These are phyloP conservation scores for Timandra comae DNA, from an alignment of 2,888 invertebrate genomes.

Conservation along the genomic window DNA sequence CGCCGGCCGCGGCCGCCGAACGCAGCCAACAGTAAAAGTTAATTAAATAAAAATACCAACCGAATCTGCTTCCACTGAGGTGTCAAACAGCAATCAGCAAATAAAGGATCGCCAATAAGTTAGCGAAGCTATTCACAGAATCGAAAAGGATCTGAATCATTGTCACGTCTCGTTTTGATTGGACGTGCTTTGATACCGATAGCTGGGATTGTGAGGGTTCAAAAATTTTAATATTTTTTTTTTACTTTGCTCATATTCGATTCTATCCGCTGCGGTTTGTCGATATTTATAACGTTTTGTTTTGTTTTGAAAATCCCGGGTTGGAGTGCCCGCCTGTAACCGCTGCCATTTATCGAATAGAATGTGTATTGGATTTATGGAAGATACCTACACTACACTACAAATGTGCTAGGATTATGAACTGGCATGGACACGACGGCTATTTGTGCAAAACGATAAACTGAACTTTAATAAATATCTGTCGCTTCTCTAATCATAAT, in stretches of 20 bases:
- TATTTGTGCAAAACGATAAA: background rate
- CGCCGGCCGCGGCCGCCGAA: slow-evolving; percentile 27
- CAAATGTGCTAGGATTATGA: slow-evolving; percentile 13
- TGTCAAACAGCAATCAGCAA: slow-evolving; percentile 71
- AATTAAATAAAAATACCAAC: slow-evolving; percentile 68
- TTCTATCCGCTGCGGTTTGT: slow-evolving; percentile 62
- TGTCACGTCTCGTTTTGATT: slow-evolving; percentile 74
- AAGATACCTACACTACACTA: slow-evolving; percentile 12
- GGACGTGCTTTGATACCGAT: slow-evolving; percentile 75
- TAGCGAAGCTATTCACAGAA: slow-evolving; percentile 65
- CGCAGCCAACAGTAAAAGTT: slow-evolving; percentile 51
- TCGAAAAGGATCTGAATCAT: slow-evolving; percentile 70
- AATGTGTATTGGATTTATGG: slow-evolving; percentile 29
- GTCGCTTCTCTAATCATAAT: too few species aligned
- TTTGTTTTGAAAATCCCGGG: slow-evolving; percentile 50
- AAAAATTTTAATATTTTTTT: slow-evolving; percentile 68
- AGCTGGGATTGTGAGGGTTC: slow-evolving; percentile 66
- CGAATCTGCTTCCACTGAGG: slow-evolving; percentile 53
- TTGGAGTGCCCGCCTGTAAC: slow-evolving; percentile 36
- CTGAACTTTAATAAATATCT: too few species aligned
- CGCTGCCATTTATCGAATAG: slow-evolving; percentile 43
- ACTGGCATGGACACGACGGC: slow-evolving; percentile 2
- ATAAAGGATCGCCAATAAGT: slow-evolving; percentile 72
- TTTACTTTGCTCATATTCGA: slow-evolving; percentile 58
- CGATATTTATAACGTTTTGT: slow-evolving; percentile 61